phyloP scores from a whole-genome alignment of 2,113 vertebrate species.

The Macquaria australasica region DNA sequence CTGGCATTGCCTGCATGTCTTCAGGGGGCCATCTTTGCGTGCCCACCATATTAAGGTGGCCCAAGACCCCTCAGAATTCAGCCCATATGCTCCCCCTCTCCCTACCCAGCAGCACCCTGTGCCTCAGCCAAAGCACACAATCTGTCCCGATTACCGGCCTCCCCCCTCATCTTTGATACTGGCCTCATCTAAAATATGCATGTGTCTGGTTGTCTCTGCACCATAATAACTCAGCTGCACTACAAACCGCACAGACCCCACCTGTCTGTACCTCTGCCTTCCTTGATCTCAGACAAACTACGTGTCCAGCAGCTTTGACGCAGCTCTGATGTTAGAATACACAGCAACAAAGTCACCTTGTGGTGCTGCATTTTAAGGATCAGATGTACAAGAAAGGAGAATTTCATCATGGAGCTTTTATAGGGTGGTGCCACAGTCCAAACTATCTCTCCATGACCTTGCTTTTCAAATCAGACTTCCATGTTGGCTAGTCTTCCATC shows the following conservation, averaged over 20 bases:
- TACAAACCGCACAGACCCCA: slow-evolving; percentile 28
- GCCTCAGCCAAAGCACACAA: slow-evolving; percentile 80
- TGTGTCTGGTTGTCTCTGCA: slow-evolving; percentile 51
- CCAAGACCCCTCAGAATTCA: slow-evolving; percentile 78
- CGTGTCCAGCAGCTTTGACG: slow-evolving; percentile 13
- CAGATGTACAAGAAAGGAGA: slow-evolving; percentile 15
- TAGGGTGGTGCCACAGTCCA: no score
- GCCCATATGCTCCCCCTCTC: slow-evolving; percentile 81
- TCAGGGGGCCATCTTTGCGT: slow-evolving; percentile 70
- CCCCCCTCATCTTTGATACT: slow-evolving; percentile 67
- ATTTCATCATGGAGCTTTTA: background rate
- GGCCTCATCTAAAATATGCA: slow-evolving; percentile 65
- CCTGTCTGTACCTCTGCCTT: slow-evolving; percentile 14
- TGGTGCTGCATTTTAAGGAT: slow-evolving; percentile 1
- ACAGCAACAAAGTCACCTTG: slow-evolving; percentile 16
- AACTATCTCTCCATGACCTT: background rate
- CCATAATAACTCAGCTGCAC: slow-evolving; percentile 56
- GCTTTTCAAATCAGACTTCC: slow-evolving; percentile 25
- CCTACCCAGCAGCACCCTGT: slow-evolving; percentile 65
- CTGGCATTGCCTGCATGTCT: slow-evolving; percentile 76
- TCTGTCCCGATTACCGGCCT: slow-evolving; percentile 76
- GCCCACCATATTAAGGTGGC: slow-evolving; percentile 78
- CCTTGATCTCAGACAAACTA: slow-evolving; percentile 28
- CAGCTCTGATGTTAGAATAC: background rate
- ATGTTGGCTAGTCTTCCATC: slow-evolving; percentile 12